phyloP scores from a whole-genome alignment of 1,140 invertebrate genomes.

The Rhyzopertha dominica region DNA sequence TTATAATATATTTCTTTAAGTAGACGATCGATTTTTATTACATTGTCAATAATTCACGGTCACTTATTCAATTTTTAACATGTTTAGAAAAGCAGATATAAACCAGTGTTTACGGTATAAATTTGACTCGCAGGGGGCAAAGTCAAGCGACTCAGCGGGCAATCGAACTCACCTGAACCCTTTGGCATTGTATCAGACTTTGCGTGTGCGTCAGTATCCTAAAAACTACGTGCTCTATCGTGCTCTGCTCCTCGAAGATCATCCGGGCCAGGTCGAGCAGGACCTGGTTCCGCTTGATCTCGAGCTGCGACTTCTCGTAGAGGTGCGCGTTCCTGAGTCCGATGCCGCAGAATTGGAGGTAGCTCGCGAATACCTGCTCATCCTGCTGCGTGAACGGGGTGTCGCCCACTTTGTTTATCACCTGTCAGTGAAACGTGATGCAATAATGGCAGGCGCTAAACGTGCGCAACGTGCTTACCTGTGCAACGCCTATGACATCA shows the following conservation, averaged over 20 bases:
- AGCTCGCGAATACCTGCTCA: slow-evolving; percentile 87
- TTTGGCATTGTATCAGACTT: slow-evolving; percentile 87
- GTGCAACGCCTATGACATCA: slow-evolving; percentile 93
- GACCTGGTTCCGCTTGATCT: slow-evolving; percentile 93
- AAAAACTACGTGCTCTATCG: slow-evolving; percentile 91
- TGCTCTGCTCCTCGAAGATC: slow-evolving; percentile 96
- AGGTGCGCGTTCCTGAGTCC: slow-evolving; percentile 90
- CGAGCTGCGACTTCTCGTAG: slow-evolving; percentile 88
- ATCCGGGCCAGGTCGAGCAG: slow-evolving; percentile 88
- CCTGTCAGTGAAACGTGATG: slow-evolving; percentile 50
- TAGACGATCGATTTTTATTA: no score
- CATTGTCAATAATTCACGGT: no score
- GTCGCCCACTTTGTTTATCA: slow-evolving; percentile 89
- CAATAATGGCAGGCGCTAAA: neutral
- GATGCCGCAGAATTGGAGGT: slow-evolving; percentile 94
- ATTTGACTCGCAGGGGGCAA: no score
- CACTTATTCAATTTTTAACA: no score
- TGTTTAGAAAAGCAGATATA: no score
- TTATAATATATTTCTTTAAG: no score
- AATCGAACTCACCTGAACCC: slow-evolving; percentile 70
- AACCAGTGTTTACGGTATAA: no score
- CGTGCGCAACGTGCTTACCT: slow-evolving; percentile 50
- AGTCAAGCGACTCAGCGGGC: no score
- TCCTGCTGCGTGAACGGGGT: slow-evolving; percentile 75
- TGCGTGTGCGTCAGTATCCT: slow-evolving; percentile 92